Base-by-base conservation (phyloP, 1,140 invertebrate genomes). In the Pseudomyrmex concolor region DNA sequence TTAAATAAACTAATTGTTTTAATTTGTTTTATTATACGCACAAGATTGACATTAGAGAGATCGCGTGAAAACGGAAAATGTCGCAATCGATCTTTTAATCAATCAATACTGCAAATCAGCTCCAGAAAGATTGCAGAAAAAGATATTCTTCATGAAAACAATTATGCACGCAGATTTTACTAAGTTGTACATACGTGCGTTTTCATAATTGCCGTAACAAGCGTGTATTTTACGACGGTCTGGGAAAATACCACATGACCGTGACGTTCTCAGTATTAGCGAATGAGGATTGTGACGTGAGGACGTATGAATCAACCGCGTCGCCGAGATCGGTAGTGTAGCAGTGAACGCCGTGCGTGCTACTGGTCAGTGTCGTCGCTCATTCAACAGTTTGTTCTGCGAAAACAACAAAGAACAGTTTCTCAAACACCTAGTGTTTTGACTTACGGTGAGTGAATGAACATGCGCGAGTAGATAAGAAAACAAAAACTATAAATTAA, bases 221-320 rank as follows among this genome's bases (percentile, higher is more conserved):
- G 17, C 8, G 12, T 34, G 57, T 12, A 22, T 51, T 54, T 19
- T n/a, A 13, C 10, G 22, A 43, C 45, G 13, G 1, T n/a, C n/a
- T 8, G 25, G 73, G 73, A 48, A 77, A 76, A 77, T n/a, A 12
- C 9, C n/a, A 51, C 60, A 48, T 63, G 62, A 5, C 8, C 71
- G 2, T 76, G 48, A 19, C 7, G n/a, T 76, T 64, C 73, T 1
- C 73, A n/a, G 19, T 63, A 76, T 64, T 54, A 34, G 54, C 12
- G 48, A 25, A 34, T 4, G 25, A 48, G 25, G 62, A 67, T 67
- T 63, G 48, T 66, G 62, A 67, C 62, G 25, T 9, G 73, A 64
- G 45, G 17, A 76, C 10, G 22, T 48, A 77, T 77, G 73, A 77
- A 77, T 77, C 73, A 77, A 48, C 55, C 48, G 25, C 8, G 19